Base-by-base conservation (phyloP, 2,113 vertebrate genomes). In the Thymallus thymallus region DNA sequence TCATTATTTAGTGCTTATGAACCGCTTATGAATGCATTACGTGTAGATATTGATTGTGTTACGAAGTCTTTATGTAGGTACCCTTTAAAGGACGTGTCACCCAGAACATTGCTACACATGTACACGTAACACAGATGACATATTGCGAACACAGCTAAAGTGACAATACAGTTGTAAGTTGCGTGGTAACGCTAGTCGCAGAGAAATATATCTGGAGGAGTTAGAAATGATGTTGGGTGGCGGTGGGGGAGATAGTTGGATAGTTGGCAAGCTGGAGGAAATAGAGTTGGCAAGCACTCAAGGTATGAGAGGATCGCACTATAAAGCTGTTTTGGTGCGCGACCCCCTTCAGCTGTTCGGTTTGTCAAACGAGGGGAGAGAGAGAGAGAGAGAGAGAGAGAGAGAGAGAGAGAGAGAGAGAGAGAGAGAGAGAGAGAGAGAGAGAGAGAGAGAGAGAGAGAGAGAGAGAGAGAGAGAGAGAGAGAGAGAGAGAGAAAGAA, bases 161-260 rank as follows among this genome's bases (percentile, higher is more conserved):
- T 10, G 62, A 58, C 58, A 55, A 51, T 74, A 64, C 64, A 73
- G 29, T 29, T 69, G 62, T 30, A 69, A 67, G 78, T 75, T 73
- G 64, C 48, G 72, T 55, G 69, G 74, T 77, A 32, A 51, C 60
- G 65, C 10, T 48, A 20, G 22, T 76, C 82, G 82, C 85, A 81
- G 84, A 75, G 75, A 67, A 46, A 20, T 18, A 41, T 13, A 72
- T 77, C 55, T 35, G 23, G 22, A 23, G 32, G 56, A 3, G 68
- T 70, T 70, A 24, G 41, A 58, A 63, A 51, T 78, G 69, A 61
- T 32, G 24, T 58, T 58, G 64, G 51, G 48, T 23, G 16, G 18
- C 3, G 23, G 7, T 5, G 23, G 48, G 51, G 69, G 16, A 32
- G 46, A 12, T 13, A 20, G 46, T 3, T 35, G 30, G 66, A 68